Conservation (phyloP, 1,140 invertebrate genomes). For the Cecropterus lyciades region DNA sequence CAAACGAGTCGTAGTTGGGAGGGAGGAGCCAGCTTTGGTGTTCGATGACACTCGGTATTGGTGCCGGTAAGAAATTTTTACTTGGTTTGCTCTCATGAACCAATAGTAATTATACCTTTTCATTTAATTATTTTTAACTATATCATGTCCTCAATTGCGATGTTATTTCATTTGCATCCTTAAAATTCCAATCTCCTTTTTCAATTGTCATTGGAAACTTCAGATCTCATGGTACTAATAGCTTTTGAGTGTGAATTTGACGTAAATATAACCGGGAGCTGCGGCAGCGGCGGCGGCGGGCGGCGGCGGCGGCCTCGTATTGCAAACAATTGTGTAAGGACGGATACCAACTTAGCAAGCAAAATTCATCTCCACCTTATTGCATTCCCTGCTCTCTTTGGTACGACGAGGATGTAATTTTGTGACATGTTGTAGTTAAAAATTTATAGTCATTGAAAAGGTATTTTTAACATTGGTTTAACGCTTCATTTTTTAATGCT, state of each 20-base stretch:
- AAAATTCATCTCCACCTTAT: conserved; percentile 51
- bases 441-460: conserved; percentile 68
- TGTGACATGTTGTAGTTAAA: conserved; percentile 78
- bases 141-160: conserved; percentile 83
- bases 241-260: conserved; percentile 68
- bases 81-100: conserved; percentile 75
- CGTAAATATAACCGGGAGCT: conserved; percentile 27
- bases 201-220: conserved; percentile 71
- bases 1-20: conserved; percentile 65
- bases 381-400: conserved; percentile 46
- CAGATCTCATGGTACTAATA: conserved; percentile 80
- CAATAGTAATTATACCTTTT: conserved; percentile 84
- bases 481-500: conserved; percentile 66
- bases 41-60: conserved; percentile 64
- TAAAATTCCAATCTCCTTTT: conserved; percentile 62
- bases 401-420: conserved; percentile 58
- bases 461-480: conserved; percentile 75
- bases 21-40: conserved; percentile 81
- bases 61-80: conserved; percentile 72
- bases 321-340: conserved; percentile 85
- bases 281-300: conserved; percentile 15
- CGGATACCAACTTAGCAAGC: conserved; percentile 80
- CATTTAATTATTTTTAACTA: conserved; percentile 84
- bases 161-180: conserved; percentile 81
- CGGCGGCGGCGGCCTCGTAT: conserved; percentile 49